Evolutionary conservation across 2,888 invertebrate species (phyloP).

Genomic region (Notodonta dromedarius): DNA sequence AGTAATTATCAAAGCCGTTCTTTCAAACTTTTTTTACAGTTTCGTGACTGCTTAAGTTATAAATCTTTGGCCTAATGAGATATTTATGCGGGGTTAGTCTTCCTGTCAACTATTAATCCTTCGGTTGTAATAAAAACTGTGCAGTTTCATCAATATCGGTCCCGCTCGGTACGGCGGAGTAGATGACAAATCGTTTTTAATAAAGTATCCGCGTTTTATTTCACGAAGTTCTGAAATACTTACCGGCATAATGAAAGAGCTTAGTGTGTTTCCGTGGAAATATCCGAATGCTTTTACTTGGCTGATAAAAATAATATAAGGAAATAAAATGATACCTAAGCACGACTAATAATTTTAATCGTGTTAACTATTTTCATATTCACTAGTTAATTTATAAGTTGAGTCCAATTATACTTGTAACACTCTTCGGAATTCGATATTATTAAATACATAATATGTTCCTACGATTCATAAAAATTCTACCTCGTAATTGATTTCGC

Average conservation of each 20-base stretch:
- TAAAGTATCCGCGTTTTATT: slow-evolving; percentile 32
- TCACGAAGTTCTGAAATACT: slow-evolving; percentile 4
- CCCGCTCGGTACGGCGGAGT: slow-evolving; percentile 24
- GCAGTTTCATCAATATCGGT: slow-evolving; percentile 61
- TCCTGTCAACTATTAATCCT: slow-evolving; percentile 80
- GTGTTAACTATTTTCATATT: too few species aligned
- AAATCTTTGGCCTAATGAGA: slow-evolving; percentile 81
- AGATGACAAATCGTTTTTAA: slow-evolving; percentile 39
- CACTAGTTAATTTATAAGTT: too few species aligned
- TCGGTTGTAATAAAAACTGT: slow-evolving; percentile 61
- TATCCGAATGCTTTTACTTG: too few species aligned
- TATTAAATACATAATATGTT: too few species aligned
- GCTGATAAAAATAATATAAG: neutral
- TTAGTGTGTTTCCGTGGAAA: too few species aligned
- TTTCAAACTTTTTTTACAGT: slow-evolving; percentile 74
- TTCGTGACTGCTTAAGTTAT: slow-evolving; percentile 78
- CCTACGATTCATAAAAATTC: too few species aligned
- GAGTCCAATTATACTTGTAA: too few species aligned
- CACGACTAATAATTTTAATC: too few species aligned
- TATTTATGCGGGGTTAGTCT: slow-evolving; percentile 77
- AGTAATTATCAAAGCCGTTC: slow-evolving; percentile 80
- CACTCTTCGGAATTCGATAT: too few species aligned
- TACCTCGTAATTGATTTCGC: too few species aligned
- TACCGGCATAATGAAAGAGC: neutral
- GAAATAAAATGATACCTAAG: too few species aligned